Conservation (phyloP, 2,888 invertebrate genomes). For the Platycheirus rosarum region DNA sequence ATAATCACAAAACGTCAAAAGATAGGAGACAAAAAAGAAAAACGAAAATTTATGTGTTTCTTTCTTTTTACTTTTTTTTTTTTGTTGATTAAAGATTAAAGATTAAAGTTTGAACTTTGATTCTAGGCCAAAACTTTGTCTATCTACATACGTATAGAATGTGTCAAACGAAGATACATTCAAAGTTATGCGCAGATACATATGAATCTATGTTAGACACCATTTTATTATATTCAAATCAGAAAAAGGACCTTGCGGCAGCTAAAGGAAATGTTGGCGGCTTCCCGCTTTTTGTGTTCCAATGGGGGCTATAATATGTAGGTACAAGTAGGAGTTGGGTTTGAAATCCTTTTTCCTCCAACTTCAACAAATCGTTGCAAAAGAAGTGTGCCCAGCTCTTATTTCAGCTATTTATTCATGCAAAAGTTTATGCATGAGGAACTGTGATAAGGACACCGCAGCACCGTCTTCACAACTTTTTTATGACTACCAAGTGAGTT, state of each 20-base stretch:
- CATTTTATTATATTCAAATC: conserved; percentile 12
- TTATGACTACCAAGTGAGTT: too few species aligned
- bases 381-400: conserved; percentile 8
- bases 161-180: conserved; percentile 36
- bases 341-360: neutral
- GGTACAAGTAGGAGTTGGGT: too few species aligned
- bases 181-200: conserved; percentile 37
- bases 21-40: conserved; percentile 8
- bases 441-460: conserved; percentile 42
- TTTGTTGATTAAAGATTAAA: conserved; percentile 46
- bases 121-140: conserved; percentile 33
- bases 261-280: conserved; percentile 26
- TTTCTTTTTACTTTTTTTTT: too few species aligned
- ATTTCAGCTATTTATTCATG: conserved; percentile 28
- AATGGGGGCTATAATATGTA: neutral
- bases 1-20: conserved; percentile 14
- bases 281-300: conserved; percentile 3
- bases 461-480: too few species aligned
- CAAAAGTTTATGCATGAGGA: conserved; percentile 34
- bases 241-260: neutral
- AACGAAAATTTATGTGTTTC: conserved; percentile 27
- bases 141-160: conserved; percentile 21
- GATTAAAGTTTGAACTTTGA: conserved; percentile 36
- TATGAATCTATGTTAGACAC: neutral
- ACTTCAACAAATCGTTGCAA: conserved; percentile 23